Percentiles rank a stretch among this genome's conserved stretches.
phyloP scores from a whole-genome alignment of 92 coral and sea anemone genomes.

The Umimayanthus kanabou region DNA sequence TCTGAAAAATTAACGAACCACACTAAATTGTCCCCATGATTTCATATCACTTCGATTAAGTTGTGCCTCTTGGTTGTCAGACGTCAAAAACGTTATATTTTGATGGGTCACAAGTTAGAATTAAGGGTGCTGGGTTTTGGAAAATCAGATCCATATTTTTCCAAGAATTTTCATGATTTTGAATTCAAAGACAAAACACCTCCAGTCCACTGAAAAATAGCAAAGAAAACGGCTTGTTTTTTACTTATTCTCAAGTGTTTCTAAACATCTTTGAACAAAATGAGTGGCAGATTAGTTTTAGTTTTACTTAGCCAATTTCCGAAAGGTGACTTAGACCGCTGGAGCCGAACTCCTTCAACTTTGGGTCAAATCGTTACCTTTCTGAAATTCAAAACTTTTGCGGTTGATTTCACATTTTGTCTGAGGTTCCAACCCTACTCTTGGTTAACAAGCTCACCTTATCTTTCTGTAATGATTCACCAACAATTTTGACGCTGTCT shows the following conservation, averaged over 20 bases:
- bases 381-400: background rate
- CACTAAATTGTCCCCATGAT: background rate
- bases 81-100: background rate
- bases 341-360: too few species aligned
- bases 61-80: background rate
- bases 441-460: constrained; percentile 52
- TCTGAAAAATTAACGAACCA: background rate
- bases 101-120: background rate
- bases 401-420: background rate
- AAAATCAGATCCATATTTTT: background rate
- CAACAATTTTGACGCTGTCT: constrained; percentile 65
- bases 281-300: too few species aligned
- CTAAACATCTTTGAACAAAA: too few species aligned
- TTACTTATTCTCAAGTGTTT: too few species aligned
- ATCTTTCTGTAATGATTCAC: constrained; percentile 53
- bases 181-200: background rate
- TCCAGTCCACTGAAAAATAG: too few species aligned
- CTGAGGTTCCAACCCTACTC: background rate
- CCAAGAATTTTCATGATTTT: background rate
- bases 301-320: too few species aligned
- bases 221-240: too few species aligned
- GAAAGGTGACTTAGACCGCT: too few species aligned
- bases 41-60: background rate
- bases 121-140: background rate
- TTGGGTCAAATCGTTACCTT: background rate